Evolutionary conservation across 2,797 vertebrate species (phyloP), one percentile per base, ranked within the genome.

Genomic region (Mareca penelope): DNA sequence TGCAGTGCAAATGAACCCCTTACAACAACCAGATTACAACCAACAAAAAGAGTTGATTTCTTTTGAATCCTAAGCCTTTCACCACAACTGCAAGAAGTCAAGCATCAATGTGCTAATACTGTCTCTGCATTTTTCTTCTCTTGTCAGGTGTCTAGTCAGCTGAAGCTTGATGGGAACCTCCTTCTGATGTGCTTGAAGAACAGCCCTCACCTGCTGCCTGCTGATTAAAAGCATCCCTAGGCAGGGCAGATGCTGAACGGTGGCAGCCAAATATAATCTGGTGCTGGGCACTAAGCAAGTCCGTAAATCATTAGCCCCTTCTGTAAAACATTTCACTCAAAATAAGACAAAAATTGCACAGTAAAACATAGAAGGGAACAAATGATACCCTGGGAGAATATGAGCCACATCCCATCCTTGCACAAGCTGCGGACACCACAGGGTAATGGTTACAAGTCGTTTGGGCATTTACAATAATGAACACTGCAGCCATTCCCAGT

Each of bases 401-500:
- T 37, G 71, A 75, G 72, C 50, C 52, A 82, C 33, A 64, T 33
- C 13, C 31, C 24, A 77, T 80, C 57, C n/a, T 3, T 65, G 35
- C 26, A 35, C 44, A 90, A 68, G 53, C 1, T 82, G 55, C 18
- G 19, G 59, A 83, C 73, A 44, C 31, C 42, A 59, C 46, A 77
- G 24, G 14, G 21, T 39, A 83, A 76, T 18, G 16, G 40, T 64
- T 80, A 87, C 52, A 67, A 83, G 63, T 65, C 39, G 71, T 31
- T 75, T 56, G 61, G 85, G 84, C 55, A 76, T 60, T 73, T 85
- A 88, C 23, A 81, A 68, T 56, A 71, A 88, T 40, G 84, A 84
- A 39, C 95, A 84, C 8, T 72, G 55, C 59, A 89, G 37, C 65
- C 93, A 67, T 85, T 93, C 71, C 44, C 68, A 85, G 78, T 31